Evolutionary conservation across 2,113 vertebrate species (phyloP), one percentile per base, ranked within the genome.

Genomic region (Antechinus stuartii): DNA sequence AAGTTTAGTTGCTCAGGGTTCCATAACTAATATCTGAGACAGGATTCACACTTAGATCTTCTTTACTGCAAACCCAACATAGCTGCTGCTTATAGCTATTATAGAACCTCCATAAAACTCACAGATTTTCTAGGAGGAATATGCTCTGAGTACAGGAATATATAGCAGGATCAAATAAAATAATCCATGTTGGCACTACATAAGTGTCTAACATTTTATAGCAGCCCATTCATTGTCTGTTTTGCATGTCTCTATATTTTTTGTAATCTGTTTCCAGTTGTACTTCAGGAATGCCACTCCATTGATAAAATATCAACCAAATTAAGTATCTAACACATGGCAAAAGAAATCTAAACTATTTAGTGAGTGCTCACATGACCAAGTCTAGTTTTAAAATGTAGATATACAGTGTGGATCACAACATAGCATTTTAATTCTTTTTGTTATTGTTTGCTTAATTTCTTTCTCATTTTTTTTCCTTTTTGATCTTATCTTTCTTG

Each of bases 371-470:
- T 54, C 26, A 35, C 42, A 24, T 91, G 93, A 49, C 1, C n/a
- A 52, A 94, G 89, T 24, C 3, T 90, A 54, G 12, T 94, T 94
- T 95, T 91, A 91, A 93, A 96, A 96, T 0, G 24, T 47, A 76
- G 89, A 50, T 23, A 52, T 8, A 68, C 50, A 52, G 50, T 52
- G 50, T 52, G 50, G 50, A 52, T 52, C 50, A 52, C 50, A 52
- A 52, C 50, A 52, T 52, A 52, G 50, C 50, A 11, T 52, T 52
- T 52, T 52, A 9, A 52, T 9, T 52, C 50, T 52, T 52, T 52
- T 52, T 52, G 50, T 52, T 50, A 4, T 50, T 52, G 50, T 52
- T 52, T 52, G 50, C 9, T 52, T 52, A 52, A 7, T 52, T 52
- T 52, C 10, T 52, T 10, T 52, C 50, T 52, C 50, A 52, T 52